A percentile compares a stretch with the other conserved stretches of the same genome.
These are phyloP conservation scores for Stichopus chloronotus DNA, from an alignment of 35 echinoderm and acorn worm genomes.

Conservation along the genomic window DNA sequence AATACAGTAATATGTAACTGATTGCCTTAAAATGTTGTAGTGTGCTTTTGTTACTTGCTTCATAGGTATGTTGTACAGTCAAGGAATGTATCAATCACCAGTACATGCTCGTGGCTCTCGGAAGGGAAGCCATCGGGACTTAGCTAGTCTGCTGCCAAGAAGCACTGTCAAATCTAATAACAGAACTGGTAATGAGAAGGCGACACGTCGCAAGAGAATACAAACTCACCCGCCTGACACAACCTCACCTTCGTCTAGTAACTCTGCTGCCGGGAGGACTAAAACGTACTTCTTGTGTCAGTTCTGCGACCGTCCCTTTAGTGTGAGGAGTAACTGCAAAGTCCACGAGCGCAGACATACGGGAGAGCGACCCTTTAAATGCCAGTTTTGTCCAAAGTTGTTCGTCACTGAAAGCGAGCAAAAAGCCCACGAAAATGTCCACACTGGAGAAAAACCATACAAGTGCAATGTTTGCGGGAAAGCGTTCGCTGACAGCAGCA, in stretches of 20 bases:
- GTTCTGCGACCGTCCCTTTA: neutral
- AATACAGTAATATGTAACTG: neutral
- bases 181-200: neutral
- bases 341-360: slow-evolving; percentile 61
- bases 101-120: neutral
- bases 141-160: neutral
- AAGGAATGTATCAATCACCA: neutral
- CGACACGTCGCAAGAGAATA: neutral
- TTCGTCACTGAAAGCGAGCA: slow-evolving; percentile 32
- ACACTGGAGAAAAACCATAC: slow-evolving; percentile 73
- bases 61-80: neutral
- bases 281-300: slow-evolving; percentile 13
- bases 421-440: slow-evolving; percentile 56
- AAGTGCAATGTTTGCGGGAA: slow-evolving; percentile 61
- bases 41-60: neutral
- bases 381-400: slow-evolving; percentile 62
- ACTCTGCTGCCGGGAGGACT: neutral
- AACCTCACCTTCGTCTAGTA: neutral
- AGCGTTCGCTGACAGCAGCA: slow-evolving; percentile 19
- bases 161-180: neutral
- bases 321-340: neutral
- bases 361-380: slow-evolving; percentile 52
- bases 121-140: neutral
- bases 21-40: neutral
- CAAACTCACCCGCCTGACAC: neutral